Percentiles rank a stretch among this genome's conserved stretches.
These are phyloP conservation scores for Plutomurus gul DNA, from an alignment of 1,140 invertebrate species.

Conservation along the genomic window DNA sequence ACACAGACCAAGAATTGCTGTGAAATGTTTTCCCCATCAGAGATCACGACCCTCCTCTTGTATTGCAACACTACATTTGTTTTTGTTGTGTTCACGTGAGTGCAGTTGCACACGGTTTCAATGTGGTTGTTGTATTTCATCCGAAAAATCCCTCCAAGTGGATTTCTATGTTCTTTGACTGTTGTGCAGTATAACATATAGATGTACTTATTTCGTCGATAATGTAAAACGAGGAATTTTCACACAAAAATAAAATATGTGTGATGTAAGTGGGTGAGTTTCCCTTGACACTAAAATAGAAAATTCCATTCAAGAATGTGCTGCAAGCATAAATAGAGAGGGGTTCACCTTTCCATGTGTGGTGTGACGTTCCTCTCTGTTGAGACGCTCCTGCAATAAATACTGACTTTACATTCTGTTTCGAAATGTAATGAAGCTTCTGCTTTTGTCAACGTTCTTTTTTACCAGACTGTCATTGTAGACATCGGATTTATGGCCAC, in stretches of 20 bases:
- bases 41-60: background rate
- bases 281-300: background rate
- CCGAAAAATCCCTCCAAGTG: background rate
- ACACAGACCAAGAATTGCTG: too few species aligned
- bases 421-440: conserved; percentile 15
- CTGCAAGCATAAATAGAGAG: too few species aligned
- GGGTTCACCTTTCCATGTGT: background rate
- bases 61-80: background rate
- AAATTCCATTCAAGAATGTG: background rate
- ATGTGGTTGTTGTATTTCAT: too few species aligned
- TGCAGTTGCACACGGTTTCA: background rate
- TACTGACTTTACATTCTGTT: background rate
- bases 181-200: too few species aligned
- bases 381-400: conserved; percentile 9
- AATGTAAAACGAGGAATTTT: background rate
- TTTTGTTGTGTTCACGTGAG: background rate
- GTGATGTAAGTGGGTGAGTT: background rate
- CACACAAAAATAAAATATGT: background rate
- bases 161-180: too few species aligned
- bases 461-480: conserved; percentile 15
- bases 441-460: conserved; percentile 12
- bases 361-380: background rate
- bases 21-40: background rate
- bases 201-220: background rate
- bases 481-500: background rate